Percentiles rank a stretch among this genome's conserved stretches.
Evolutionary conservation across 2,888 invertebrate genomes (phyloP).

Genomic region (Eupithecia pulchellata): DNA sequence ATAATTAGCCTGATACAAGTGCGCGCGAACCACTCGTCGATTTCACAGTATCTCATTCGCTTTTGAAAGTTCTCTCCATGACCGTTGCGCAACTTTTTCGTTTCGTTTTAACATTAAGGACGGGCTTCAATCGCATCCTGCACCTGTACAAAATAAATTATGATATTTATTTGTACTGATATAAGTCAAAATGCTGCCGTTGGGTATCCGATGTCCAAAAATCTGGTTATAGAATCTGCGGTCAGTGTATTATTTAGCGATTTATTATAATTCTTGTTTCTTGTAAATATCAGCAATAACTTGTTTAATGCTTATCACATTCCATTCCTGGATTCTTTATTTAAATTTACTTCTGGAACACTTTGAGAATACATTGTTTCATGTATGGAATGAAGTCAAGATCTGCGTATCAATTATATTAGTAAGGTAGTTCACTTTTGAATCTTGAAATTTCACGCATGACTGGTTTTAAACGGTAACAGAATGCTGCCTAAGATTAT

Average conservation of each 20-base stretch:
- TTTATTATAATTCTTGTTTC: conserved; percentile 37
- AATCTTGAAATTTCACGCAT: conserved; percentile 44
- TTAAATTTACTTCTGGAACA: not conserved
- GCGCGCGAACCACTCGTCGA: conserved; percentile 62
- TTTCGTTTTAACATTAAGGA: conserved; percentile 59
- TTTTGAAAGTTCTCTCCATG: conserved; percentile 77
- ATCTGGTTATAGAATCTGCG: conserved; percentile 47
- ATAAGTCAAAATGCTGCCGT: conserved; percentile 60
- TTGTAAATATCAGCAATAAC: conserved; percentile 16
- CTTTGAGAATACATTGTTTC: not conserved
- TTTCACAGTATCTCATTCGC: conserved; percentile 78
- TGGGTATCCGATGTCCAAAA: conserved; percentile 53
- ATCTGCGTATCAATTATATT: not conserved
- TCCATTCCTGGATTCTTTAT: not conserved
- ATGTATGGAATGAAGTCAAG: not conserved
- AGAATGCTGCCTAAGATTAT: conserved; percentile 59
- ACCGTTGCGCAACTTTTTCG: conserved; percentile 65
- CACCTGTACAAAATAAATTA: conserved; percentile 60
- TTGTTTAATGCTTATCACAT: not conserved
- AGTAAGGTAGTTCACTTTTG: conserved; percentile 41
- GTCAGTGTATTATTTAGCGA: conserved; percentile 43
- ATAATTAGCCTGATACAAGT: conserved; percentile 75
- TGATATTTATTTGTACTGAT: conserved; percentile 59
- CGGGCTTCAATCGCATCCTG: conserved; percentile 54
- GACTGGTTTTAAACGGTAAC: conserved; percentile 47